Base-by-base conservation (phyloP, 2,888 invertebrate species). In the Anarsia innoxiella region DNA sequence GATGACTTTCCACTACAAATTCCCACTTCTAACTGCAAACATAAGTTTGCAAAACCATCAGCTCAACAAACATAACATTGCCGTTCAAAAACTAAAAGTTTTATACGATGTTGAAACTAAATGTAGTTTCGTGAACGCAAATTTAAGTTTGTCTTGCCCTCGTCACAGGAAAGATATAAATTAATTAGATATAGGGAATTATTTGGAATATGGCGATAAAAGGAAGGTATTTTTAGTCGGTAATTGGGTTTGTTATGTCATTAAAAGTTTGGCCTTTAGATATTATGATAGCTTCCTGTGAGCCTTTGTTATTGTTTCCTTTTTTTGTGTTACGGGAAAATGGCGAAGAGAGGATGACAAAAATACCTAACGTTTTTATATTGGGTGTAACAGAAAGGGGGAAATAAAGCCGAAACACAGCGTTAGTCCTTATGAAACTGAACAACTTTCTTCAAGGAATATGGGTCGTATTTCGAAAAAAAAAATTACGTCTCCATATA, bases 141-240 rank as follows among this genome's bases (percentile, higher is more conserved):
- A 19, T 19, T 3, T 8, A 19, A 5, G 19, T 9, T 26, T 13
- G 5, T 12, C 27, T 8, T 10, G 9, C 37, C 37, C 13, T 45
- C 43, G 39, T 40, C 37, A 31, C 41, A 41, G 38, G 41, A 38
- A 41, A 44, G 40, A 41, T 48, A 44, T 48, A 49, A 48, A 50
- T 51, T 53, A 51, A 48, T 50, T 49, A 46, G 34, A 40, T 39
- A 40, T 41, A 37, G 35, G 36, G 39, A 39, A 44, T 42, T 41
- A 45, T 41, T 45, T 40, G 34, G 33, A 41, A 37, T 16, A 31
- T 41, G 23, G 32, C 25, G 36, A 39, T 27, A 27, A 23, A 40
- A 39, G 28, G 31, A 39, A 39, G 29, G 31, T 41, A 43, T 43
- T 41, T 48, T 46, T 43, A 37, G 38, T 25, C 19, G 39, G 31